Conservation (phyloP, 2,113 vertebrate species). For the Psittacula cyanocephala region DNA sequence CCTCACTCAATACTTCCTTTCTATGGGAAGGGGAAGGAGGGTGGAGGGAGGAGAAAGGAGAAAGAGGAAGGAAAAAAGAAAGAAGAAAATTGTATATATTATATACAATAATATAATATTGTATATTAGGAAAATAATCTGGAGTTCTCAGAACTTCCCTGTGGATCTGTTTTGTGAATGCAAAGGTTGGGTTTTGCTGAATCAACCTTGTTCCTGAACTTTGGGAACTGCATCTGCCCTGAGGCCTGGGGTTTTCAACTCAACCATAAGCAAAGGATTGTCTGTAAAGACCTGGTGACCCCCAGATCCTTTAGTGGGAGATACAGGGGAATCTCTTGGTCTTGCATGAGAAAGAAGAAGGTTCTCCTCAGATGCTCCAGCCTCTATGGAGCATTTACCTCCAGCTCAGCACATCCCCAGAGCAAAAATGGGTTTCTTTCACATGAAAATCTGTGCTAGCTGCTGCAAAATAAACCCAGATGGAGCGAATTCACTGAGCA, state of each 20-base stretch:
- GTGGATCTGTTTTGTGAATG: background rate
- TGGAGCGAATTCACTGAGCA: background rate
- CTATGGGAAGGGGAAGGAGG: background rate
- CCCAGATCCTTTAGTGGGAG: background rate
- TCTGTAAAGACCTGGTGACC: background rate
- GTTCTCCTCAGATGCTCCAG: background rate
- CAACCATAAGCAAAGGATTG: background rate
- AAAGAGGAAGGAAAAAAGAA: background rate
- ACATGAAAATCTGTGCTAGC: background rate
- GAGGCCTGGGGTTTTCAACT: background rate
- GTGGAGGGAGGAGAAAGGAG: background rate
- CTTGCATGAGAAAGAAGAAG: background rate
- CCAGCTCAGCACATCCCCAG: background rate
- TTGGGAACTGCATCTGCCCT: background rate
- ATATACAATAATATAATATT: too few relatives aligned
- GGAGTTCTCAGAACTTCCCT: background rate
- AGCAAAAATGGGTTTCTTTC: background rate
- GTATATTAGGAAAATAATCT: background rate
- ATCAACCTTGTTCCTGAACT: background rate
- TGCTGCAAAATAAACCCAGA: background rate
- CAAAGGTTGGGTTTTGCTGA: accelerated
- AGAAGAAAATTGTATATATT: too few relatives aligned
- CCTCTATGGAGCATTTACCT: background rate
- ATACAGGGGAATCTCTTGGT: background rate
- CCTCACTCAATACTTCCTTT: background rate